Evolutionary conservation across 92 coral and sea anemone genomes (phyloP), one percentile per base, ranked within the genome.

Genomic region (Epizoanthus fatuus): DNA sequence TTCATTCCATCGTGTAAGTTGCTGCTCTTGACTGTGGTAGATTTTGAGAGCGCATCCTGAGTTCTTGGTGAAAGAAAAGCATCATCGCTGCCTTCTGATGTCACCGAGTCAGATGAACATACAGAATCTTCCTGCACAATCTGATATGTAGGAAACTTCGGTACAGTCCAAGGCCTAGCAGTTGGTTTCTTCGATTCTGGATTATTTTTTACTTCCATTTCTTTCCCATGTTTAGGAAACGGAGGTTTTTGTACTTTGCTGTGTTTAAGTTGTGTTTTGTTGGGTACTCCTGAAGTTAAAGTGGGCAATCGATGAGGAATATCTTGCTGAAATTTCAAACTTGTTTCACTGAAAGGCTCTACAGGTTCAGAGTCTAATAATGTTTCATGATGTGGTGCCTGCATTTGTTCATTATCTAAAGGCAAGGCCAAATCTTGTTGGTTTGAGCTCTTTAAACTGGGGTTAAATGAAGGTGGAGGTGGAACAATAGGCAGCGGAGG

Each of bases 401-500:
- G 80, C 45, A 76, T 51, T n/a, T 22, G 57, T 51, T 67, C 38
- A 2, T 39, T 37, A 55, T 86, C 81, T 58, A 71, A 69, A 14
- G 66, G 45, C 8, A 80, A 5, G 5, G 65, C 22, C 3, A 17
- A 60, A 1, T 42, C 56, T 42, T 37, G 20, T 8, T 38, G 51
- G 55, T 5, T 55, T 4, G 12, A 59, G 58, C 57, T 58, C 66
- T 69, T 67, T 55, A 81, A 57, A 80, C 79, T 51, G 7, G 93
- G 91, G 64, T 84, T 86, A 39, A 90, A 84, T 4, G 25, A 83
- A 20, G 87, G 86, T 51, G 93, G 90, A 6, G 87, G 93, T 49
- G 93, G 75, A 79, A 85, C 86, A 57, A 89, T 29, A 9, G 75
- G 86, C 57, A 84, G 15, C 6, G 86, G 54, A 7, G 79, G 56